Evolutionary conservation across 2,888 invertebrate species (phyloP).

Genomic region (Margaritifera margaritifera): DNA sequence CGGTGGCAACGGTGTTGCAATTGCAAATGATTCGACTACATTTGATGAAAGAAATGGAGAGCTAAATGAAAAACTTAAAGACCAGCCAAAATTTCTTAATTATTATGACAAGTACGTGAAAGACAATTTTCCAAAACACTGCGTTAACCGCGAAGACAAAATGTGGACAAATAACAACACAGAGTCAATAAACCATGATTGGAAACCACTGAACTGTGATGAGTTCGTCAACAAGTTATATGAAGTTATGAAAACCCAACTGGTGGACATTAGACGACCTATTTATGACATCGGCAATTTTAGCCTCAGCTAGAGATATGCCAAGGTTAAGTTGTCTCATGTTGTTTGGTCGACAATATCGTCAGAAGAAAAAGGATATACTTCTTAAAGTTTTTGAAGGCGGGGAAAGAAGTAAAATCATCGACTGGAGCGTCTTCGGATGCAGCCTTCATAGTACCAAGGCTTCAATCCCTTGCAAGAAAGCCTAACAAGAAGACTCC

Average conservation of each 20-base stretch:
- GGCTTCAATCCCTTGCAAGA: no score
- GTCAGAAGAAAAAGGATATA: no score
- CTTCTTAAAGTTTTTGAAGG: no score
- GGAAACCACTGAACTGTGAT: slow-evolving; percentile 13
- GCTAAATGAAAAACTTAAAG: not conserved
- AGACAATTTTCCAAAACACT: not conserved
- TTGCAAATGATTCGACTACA: not conserved
- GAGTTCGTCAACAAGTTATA: slow-evolving; percentile 12
- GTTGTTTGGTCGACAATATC: no score
- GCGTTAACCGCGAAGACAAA: not conserved
- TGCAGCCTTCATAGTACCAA: no score
- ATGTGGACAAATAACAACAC: slow-evolving; percentile 27
- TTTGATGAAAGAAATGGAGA: not conserved
- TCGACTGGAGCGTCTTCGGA: no score
- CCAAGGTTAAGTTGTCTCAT: not conserved
- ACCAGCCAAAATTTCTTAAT: not conserved
- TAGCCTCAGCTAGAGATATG: not conserved
- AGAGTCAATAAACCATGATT: slow-evolving; percentile 22
- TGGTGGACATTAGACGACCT: slow-evolving; percentile 8
- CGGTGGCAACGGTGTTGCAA: not conserved
- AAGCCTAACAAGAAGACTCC: no score
- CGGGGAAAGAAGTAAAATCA: no score
- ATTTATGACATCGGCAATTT: slow-evolving; percentile 15
- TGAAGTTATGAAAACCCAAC: slow-evolving; percentile 3
- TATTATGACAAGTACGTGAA: slow-evolving; percentile 2